A percentile compares a stretch with the other conserved stretches of the same genome.
phyloP scores from a whole-genome alignment of 2,888 invertebrate species.

The Heterodera filipjevi region DNA sequence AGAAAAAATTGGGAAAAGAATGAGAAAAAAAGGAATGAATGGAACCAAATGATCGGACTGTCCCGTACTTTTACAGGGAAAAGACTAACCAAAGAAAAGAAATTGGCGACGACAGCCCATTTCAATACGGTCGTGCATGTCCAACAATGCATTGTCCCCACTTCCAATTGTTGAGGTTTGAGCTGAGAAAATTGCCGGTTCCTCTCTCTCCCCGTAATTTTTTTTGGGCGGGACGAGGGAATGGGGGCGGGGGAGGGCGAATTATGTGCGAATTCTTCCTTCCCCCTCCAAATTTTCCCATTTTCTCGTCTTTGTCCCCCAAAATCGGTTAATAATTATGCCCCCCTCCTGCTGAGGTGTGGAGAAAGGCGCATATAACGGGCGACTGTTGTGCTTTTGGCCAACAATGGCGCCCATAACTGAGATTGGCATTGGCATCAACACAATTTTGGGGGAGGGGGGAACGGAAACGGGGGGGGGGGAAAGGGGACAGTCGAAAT shows the following conservation, averaged over 20 bases:
- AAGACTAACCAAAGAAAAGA: background rate
- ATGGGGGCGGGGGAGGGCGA: background rate
- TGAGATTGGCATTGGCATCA: slow-evolving; percentile 1
- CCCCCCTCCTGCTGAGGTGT: background rate
- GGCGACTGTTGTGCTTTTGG: background rate
- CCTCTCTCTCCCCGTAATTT: background rate
- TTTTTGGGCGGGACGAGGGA: background rate
- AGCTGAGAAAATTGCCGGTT: background rate
- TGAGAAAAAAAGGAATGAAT: no score
- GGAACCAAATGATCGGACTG: no score
- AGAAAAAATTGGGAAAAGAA: background rate
- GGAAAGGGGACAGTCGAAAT: background rate
- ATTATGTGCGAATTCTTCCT: background rate
- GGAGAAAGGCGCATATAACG: slow-evolving; percentile 3
- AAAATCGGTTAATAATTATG: slow-evolving; percentile 2
- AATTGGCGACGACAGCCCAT: no score
- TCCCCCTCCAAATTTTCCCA: background rate
- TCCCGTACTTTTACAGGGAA: background rate
- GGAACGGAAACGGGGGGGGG: background rate
- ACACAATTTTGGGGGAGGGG: background rate
- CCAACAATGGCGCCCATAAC: background rate
- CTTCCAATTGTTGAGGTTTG: background rate
- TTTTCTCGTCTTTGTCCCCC: slow-evolving; percentile 10
- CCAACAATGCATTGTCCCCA: slow-evolving; percentile 4
- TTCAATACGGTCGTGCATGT: background rate